These are phyloP conservation scores for Yponomeuta malinellus DNA, from an alignment of 2,888 invertebrate genomes.

Conservation along the genomic window DNA sequence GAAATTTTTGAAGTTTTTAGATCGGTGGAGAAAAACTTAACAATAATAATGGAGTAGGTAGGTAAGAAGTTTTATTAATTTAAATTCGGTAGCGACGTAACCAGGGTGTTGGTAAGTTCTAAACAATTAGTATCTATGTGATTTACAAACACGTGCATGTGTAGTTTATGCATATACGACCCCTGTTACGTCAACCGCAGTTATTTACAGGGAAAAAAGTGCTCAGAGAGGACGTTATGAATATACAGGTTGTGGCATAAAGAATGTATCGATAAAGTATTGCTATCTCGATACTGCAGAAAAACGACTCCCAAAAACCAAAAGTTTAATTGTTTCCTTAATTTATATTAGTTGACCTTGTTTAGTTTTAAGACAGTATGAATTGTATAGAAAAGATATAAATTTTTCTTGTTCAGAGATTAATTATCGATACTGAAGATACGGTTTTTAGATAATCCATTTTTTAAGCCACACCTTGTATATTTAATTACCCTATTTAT, in stretches of 20 bases:
- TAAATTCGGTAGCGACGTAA: background rate
- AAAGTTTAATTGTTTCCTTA: no score
- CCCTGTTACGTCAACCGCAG: conserved; percentile 3
- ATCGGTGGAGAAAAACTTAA: conserved; percentile 56
- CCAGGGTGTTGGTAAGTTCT: background rate
- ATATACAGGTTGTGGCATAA: background rate
- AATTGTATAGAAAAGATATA: no score
- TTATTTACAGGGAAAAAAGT: background rate
- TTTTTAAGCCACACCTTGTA: no score
- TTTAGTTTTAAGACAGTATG: no score
- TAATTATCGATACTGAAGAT: no score
- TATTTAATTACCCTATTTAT: no score
- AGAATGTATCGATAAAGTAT: no score
- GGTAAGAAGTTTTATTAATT: conserved; percentile 12
- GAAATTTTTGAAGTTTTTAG: conserved; percentile 48
- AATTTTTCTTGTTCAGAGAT: no score
- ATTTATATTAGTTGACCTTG: no score
- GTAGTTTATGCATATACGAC: background rate
- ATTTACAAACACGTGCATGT: conserved; percentile 10
- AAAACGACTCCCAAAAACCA: no score
- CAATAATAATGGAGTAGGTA: conserved; percentile 5
- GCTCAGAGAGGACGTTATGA: background rate
- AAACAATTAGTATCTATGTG: background rate
- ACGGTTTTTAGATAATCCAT: no score
- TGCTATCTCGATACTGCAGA: no score